Percentiles rank a stretch among this genome's conserved stretches.
Evolutionary conservation across 2,113 vertebrate genomes (phyloP).

Genomic region (Chascanopsetta lugubris): DNA sequence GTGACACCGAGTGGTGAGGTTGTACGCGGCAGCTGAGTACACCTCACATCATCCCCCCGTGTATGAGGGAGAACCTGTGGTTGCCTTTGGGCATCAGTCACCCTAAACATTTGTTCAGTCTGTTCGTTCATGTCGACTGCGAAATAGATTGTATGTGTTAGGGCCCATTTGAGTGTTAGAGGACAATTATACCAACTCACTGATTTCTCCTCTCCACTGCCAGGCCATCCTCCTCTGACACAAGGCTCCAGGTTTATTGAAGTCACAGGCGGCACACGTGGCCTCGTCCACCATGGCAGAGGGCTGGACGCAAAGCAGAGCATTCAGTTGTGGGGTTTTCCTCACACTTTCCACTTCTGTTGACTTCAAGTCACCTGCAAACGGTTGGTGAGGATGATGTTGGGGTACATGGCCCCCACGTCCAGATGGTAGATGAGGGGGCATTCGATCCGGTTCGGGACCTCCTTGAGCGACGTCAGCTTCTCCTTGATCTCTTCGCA

Average conservation of each 20-base stretch:
- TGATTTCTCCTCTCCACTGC: slow-evolving; percentile 98
- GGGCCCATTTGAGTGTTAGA: too few relatives aligned
- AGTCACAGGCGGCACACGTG: slow-evolving; percentile 95
- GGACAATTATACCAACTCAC: slow-evolving; percentile 81
- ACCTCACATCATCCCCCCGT: too few relatives aligned
- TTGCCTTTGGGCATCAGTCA: too few relatives aligned
- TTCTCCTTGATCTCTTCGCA: slow-evolving; percentile 94
- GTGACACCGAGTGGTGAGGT: too few relatives aligned
- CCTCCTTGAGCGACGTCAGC: slow-evolving; percentile 90
- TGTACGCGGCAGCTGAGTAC: too few relatives aligned
- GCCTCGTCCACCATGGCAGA: slow-evolving; percentile 95
- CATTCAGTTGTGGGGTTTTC: not conserved
- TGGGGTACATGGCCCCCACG: slow-evolving; percentile 98
- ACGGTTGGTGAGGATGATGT: slow-evolving; percentile 98
- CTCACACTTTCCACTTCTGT: not conserved
- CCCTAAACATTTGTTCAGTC: too few relatives aligned
- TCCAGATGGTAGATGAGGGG: slow-evolving; percentile 99
- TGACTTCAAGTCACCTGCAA: slow-evolving; percentile 88
- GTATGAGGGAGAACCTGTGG: too few relatives aligned
- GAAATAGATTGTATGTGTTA: too few relatives aligned
- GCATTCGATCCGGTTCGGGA: slow-evolving; percentile 97
- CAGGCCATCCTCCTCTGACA: slow-evolving; percentile 95
- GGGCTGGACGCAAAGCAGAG: slow-evolving; percentile 78
- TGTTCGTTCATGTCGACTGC: too few relatives aligned
- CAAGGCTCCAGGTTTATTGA: slow-evolving; percentile 93